phyloP scores from a whole-genome alignment of 2,113 vertebrate genomes.

The Embiotoca jacksoni region DNA sequence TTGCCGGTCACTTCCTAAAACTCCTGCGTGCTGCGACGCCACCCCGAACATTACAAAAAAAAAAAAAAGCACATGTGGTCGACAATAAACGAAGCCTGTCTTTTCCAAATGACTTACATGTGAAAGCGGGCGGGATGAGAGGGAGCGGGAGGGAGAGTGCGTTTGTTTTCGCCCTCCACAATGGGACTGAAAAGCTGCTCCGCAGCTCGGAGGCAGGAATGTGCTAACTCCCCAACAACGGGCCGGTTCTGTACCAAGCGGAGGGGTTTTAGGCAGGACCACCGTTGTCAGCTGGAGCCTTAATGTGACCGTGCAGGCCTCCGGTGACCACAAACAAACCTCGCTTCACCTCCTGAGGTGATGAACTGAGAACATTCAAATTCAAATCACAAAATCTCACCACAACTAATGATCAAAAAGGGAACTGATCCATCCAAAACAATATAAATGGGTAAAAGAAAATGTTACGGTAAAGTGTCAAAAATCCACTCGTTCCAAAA shows the following conservation, averaged over 20 bases:
- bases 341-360: background rate
- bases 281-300: slow-evolving; percentile 8
- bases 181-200: slow-evolving; percentile 48
- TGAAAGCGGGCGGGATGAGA: slow-evolving; percentile 41
- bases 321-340: background rate
- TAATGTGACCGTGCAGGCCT: background rate
- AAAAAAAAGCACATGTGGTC: slow-evolving; percentile 34
- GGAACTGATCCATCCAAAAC: background rate
- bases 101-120: slow-evolving; percentile 23
- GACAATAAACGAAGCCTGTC: slow-evolving; percentile 33
- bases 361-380: background rate
- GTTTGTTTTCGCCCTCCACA: slow-evolving; percentile 59
- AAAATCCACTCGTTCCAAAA: no score
- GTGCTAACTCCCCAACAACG: slow-evolving; percentile 58
- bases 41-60: slow-evolving; percentile 11
- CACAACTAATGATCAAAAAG: background rate
- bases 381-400: background rate
- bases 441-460: background rate
- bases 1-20: slow-evolving; percentile 44
- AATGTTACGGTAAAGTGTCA: background rate
- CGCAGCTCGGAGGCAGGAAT: slow-evolving; percentile 53
- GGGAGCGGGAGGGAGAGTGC: background rate
- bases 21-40: background rate
- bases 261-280: slow-evolving; percentile 18
- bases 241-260: slow-evolving; percentile 4